Percentiles rank a stretch among this genome's conserved stretches.
phyloP scores from a whole-genome alignment of 2,888 invertebrate genomes.

The Seira musarum region DNA sequence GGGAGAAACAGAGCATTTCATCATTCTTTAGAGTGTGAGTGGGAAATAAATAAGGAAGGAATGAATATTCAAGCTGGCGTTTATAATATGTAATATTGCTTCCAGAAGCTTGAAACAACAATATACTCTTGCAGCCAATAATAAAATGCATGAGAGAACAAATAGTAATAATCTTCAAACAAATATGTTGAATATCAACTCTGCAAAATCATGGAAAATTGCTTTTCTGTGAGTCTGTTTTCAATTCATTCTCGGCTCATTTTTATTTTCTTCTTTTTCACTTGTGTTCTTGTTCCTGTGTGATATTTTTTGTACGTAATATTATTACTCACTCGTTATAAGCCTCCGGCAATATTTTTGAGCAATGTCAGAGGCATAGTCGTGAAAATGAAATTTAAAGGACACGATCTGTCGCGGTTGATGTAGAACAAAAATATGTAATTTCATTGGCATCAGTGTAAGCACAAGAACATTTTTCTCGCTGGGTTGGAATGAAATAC shows the following conservation, averaged over 20 bases:
- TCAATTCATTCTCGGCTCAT: too few species aligned
- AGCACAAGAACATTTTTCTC: not conserved
- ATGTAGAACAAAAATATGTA: not conserved
- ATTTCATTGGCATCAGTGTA: not conserved
- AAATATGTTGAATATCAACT: too few species aligned
- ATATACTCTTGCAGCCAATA: not conserved
- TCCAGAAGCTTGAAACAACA: not conserved
- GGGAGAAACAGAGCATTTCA: conserved; percentile 10
- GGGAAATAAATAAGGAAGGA: conserved; percentile 8
- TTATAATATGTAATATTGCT: too few species aligned
- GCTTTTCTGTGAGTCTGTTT: too few species aligned
- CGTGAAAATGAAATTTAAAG: conserved; percentile 41
- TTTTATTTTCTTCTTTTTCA: not conserved
- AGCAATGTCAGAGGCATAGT: not conserved
- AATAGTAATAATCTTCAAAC: not conserved
- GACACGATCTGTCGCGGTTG: conserved; percentile 30
- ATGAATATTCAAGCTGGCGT: not conserved
- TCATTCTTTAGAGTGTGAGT: too few species aligned
- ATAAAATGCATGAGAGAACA: not conserved
- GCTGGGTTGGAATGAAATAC: too few species aligned
- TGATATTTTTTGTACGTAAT: not conserved
- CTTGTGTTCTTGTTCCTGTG: not conserved
- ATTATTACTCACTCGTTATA: not conserved
- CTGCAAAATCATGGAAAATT: too few species aligned
- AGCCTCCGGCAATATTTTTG: not conserved